These are phyloP conservation scores for Zosterops lateralis DNA, from an alignment of 2,113 vertebrate genomes.

Conservation along the genomic window DNA sequence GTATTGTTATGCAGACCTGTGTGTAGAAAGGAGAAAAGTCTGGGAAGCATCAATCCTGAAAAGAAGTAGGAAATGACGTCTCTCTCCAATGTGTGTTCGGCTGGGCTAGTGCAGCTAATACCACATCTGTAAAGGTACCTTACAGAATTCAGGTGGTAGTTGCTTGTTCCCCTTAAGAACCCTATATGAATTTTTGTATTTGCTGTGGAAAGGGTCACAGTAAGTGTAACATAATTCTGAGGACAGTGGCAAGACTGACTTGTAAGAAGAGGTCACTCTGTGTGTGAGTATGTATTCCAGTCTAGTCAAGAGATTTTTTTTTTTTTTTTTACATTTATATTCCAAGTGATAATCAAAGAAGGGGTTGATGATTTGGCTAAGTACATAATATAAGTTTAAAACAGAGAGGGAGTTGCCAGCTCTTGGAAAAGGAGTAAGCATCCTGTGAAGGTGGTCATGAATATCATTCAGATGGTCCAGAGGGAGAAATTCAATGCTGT, in stretches of 20 bases:
- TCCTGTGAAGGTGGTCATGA: conserved; percentile 2
- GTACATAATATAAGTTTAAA: background rate
- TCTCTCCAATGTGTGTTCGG: background rate
- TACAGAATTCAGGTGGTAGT: background rate
- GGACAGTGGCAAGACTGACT: background rate
- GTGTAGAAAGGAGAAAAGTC: background rate
- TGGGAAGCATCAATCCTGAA: background rate
- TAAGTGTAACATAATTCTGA: background rate
- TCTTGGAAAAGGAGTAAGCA: background rate
- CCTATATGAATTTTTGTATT: background rate
- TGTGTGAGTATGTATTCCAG: background rate
- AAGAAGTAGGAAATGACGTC: background rate
- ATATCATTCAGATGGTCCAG: background rate
- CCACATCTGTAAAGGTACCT: background rate
- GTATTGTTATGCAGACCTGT: background rate
- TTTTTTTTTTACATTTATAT: background rate
- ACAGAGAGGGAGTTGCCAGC: background rate
- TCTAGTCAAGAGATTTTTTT: background rate
- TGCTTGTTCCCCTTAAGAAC: background rate
- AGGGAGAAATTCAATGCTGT: background rate
- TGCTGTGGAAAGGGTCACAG: background rate
- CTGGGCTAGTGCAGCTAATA: background rate
- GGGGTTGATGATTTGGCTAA: background rate
- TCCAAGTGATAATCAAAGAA: background rate
- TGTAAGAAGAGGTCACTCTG: background rate